A percentile compares a stretch with the other conserved stretches of the same genome.
Conservation (phyloP, 2,888 invertebrate species). For the Nyleta sp. region DNA sequence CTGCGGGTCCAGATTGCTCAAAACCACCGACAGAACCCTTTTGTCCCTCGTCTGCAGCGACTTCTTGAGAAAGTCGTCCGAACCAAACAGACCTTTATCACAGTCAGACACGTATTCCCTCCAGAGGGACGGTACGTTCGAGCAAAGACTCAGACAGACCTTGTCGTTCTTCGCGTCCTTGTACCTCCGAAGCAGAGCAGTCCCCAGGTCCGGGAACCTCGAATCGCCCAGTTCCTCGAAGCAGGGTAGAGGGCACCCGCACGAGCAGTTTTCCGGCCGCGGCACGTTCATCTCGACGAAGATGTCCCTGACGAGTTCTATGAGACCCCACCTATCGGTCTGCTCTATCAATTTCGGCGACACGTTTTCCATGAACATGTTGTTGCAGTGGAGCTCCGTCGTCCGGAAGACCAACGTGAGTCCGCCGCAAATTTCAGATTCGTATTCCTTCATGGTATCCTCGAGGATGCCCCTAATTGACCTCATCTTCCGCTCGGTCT, state of each 20-base stretch:
- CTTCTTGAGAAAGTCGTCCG: slow-evolving; percentile 26
- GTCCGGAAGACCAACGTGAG: slow-evolving; percentile 74
- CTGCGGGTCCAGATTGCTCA: slow-evolving; percentile 84
- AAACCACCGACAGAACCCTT: slow-evolving; percentile 83
- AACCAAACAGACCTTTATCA: slow-evolving; percentile 77
- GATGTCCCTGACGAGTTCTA: slow-evolving; percentile 82
- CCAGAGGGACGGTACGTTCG: slow-evolving; percentile 86
- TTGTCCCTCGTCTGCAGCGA: slow-evolving; percentile 86
- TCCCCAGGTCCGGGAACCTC: slow-evolving; percentile 84
- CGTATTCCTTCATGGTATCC: slow-evolving; percentile 66
- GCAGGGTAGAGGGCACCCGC: slow-evolving; percentile 85
- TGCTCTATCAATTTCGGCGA: slow-evolving; percentile 67
- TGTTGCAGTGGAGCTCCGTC: slow-evolving; percentile 75
- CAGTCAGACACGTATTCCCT: slow-evolving; percentile 84
- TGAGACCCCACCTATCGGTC: slow-evolving; percentile 67
- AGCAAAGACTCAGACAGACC: slow-evolving; percentile 80
- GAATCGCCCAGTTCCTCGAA: slow-evolving; percentile 80
- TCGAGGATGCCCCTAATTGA: slow-evolving; percentile 73
- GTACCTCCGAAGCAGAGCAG: slow-evolving; percentile 84
- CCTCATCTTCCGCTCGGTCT: slow-evolving; percentile 79
- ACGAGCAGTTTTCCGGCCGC: slow-evolving; percentile 81
- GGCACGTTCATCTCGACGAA: slow-evolving; percentile 85
- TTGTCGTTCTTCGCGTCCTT: slow-evolving; percentile 68
- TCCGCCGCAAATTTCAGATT: slow-evolving; percentile 70
- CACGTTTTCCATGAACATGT: slow-evolving; percentile 75